Evolutionary conservation across 2,797 vertebrate genomes (phyloP), one percentile per base, ranked within the genome.

Genomic region (Alectoris magna): DNA sequence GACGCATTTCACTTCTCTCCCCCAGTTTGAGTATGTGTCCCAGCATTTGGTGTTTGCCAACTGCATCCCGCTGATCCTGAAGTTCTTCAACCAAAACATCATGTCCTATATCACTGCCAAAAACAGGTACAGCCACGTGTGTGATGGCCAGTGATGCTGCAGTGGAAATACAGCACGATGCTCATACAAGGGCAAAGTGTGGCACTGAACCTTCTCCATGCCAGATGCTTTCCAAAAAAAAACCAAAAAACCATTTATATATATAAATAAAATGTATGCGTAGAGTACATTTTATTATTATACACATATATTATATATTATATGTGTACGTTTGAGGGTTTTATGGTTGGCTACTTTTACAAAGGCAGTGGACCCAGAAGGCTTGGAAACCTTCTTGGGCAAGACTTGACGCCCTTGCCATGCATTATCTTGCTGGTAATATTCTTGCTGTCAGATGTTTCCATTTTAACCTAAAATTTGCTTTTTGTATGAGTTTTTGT

Each of bases 11-110:
- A 1, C 53, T 84, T 86, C 85, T 88, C 95, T 74, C 9, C 87
- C 96, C 74, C 97, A 99, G 99, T 99, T 99, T 91, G 99, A 99
- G 95, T 99, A 99, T 3, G 98, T 99, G 88, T 98, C 99, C 48
- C 99, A 99, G 38, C 99, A 99, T 78, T 97, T 99, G 97, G 99
- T 99, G 94, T 99, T 99, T 96, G 99, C 99, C 97, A 99, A 99
- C 98, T 99, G 99, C 96, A 99, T 99, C 97, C 99, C 99, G 0
- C 98, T 99, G 97, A 99, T 99, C 96, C 98, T 99, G 95, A 99
- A 99, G 97, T 99, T 99, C 98, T 99, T 99, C 98, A 99, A 99
- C 98, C 99, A 99, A 97, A 99, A 99, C 97, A 99, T 99, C 97
- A 98, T 99, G 98, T 99, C 99, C 76, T 99, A 99, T 83, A 99